These are phyloP conservation scores for Scaptomyza montana DNA, from an alignment of 1,140 invertebrate genomes.

Conservation along the genomic window DNA sequence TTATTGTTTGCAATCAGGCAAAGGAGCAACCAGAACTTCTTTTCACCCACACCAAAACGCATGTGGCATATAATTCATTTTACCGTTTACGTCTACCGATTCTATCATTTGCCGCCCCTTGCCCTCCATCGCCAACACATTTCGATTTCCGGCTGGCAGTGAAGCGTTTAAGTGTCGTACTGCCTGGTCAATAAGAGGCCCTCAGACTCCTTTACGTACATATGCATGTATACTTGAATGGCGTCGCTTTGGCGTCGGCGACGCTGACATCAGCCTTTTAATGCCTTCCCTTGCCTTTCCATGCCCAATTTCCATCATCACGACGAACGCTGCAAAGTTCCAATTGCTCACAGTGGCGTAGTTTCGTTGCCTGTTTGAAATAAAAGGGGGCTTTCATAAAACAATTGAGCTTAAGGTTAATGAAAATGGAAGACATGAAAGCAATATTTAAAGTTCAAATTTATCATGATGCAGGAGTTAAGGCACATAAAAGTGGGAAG, in stretches of 20 bases:
- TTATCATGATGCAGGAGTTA: too few relatives aligned
- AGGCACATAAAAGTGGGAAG: too few relatives aligned
- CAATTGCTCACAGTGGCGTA: background rate
- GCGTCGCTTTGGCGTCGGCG: constrained; percentile 47
- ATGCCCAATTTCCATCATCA: too few relatives aligned
- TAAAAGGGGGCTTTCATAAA: too few relatives aligned
- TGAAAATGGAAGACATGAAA: too few relatives aligned
- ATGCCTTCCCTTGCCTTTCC: constrained; percentile 8
- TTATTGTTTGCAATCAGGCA: constrained; percentile 74
- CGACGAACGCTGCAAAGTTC: background rate
- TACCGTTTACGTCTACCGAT: constrained; percentile 60
- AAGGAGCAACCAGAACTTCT: constrained; percentile 40
- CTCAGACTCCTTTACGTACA: background rate
- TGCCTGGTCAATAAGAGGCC: constrained; percentile 42
- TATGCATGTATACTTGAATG: background rate
- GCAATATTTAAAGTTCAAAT: too few relatives aligned
- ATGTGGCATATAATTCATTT: constrained; percentile 75
- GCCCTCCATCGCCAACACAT: background rate
- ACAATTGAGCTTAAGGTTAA: too few relatives aligned
- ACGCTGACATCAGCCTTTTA: constrained; percentile 67
- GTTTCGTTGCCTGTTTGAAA: too few relatives aligned
- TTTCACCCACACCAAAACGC: constrained; percentile 11
- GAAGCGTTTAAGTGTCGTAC: constrained; percentile 62
- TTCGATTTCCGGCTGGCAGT: constrained; percentile 9
- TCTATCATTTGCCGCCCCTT: background rate